Evolutionary conservation across 2,797 vertebrate species (phyloP).

Genomic region (Microctenopoma steveboyesi): DNA sequence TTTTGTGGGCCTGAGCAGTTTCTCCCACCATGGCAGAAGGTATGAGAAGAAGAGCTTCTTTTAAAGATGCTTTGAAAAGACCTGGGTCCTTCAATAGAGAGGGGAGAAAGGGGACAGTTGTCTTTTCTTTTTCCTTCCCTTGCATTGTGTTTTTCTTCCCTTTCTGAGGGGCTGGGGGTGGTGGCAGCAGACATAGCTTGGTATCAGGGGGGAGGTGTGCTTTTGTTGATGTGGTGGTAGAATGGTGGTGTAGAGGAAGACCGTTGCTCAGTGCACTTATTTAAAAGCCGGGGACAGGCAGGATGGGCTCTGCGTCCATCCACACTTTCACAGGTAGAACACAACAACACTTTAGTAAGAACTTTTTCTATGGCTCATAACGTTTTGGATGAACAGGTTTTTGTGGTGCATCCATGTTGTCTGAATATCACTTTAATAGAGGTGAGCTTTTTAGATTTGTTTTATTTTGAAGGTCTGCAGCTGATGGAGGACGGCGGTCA

Average conservation of each 20-base stretch:
- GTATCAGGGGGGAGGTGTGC: constrained; percentile 82
- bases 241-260: constrained; percentile 45
- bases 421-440: background rate
- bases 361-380: background rate
- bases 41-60: constrained; percentile 53
- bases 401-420: too few species aligned
- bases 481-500: too few species aligned
- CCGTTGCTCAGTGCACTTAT: constrained; percentile 6
- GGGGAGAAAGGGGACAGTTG: constrained; percentile 39
- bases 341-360: background rate
- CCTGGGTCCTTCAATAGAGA: background rate
- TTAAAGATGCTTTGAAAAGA: constrained; percentile 29
- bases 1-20: constrained; percentile 37
- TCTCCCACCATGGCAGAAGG: constrained; percentile 82
- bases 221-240: constrained; percentile 61
- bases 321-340: constrained; percentile 20
- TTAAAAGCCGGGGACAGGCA: background rate
- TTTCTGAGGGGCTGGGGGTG: constrained; percentile 82
- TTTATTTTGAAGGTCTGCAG: constrained; percentile 32
- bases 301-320: constrained; percentile 25
- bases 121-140: constrained; percentile 45
- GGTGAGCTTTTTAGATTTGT: background rate
- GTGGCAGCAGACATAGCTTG: constrained; percentile 78
- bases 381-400: background rate
- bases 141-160: constrained; percentile 69